A percentile compares a stretch with the other conserved stretches of the same genome.
Conservation (phyloP, 2,888 invertebrate genomes). For the Schizotus pectinicornis region DNA sequence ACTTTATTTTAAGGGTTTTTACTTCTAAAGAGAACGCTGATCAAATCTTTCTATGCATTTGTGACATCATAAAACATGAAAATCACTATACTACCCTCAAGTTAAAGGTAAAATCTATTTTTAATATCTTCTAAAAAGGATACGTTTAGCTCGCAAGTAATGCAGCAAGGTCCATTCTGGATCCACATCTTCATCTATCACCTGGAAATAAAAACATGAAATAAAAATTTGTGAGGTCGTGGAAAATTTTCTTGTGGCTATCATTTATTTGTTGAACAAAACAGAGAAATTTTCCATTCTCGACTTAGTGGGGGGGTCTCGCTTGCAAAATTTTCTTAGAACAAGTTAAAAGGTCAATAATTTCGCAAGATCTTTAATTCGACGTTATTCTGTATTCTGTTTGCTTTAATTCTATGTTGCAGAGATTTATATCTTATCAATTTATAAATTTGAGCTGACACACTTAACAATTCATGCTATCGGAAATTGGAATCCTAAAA, state of each 20-base stretch:
- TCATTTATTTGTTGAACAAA: not conserved
- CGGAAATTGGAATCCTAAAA: too few relatives aligned
- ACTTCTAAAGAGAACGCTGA: not conserved
- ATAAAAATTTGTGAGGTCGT: too few relatives aligned
- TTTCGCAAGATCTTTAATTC: not conserved
- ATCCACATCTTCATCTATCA: conserved; percentile 74
- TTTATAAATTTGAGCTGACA: not conserved
- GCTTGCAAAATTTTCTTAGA: not conserved
- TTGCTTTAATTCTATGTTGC: not conserved
- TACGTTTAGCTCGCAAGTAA: conserved; percentile 79
- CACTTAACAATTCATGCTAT: not conserved
- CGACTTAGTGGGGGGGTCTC: not conserved
- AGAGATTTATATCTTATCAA: not conserved
- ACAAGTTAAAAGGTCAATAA: not conserved
- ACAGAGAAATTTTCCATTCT: not conserved
- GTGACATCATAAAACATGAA: not conserved
- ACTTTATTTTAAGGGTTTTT: not conserved
- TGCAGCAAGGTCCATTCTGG: conserved; percentile 85
- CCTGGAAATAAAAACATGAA: conserved; percentile 60
- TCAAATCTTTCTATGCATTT: not conserved
- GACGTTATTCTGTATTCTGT: too few relatives aligned
- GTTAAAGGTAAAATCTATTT: not conserved
- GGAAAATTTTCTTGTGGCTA: not conserved
- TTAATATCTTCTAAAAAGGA: conserved; percentile 54
- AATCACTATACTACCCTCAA: not conserved